Conservation (phyloP, 2,888 invertebrate genomes). For the Anoplius nigerrimus region DNA sequence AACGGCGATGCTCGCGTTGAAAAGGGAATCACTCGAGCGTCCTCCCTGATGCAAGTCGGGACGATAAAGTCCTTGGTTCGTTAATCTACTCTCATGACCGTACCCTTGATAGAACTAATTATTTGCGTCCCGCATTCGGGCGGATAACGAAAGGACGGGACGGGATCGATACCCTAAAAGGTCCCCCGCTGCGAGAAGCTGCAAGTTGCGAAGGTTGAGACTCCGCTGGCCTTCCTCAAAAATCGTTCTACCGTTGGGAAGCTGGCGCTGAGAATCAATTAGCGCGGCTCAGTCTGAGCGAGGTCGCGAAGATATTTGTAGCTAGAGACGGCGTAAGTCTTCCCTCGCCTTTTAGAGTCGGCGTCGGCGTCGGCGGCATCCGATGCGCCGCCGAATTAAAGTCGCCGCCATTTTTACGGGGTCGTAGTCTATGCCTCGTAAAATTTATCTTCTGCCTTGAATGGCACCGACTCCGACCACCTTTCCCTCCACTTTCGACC, state of each 20-base stretch:
- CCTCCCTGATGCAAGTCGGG: neutral
- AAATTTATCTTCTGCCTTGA: conserved; percentile 56
- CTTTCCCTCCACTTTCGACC: conserved; percentile 11
- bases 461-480: conserved; percentile 19
- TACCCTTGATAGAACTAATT: conserved; percentile 1
- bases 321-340: too few species aligned
- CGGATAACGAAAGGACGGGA: conserved; percentile 3
- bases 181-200: too few species aligned
- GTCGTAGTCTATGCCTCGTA: conserved; percentile 56
- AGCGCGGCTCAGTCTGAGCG: too few species aligned
- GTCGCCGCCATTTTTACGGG: conserved; percentile 58
- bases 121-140: conserved; percentile 5
- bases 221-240: too few species aligned
- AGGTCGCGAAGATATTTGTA: neutral
- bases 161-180: too few species aligned
- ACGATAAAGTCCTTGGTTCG: conserved; percentile 5
- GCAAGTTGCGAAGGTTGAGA: too few species aligned
- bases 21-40: conserved; percentile 2
- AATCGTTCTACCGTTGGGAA: too few species aligned
- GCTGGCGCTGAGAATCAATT: too few species aligned
- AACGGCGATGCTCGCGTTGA: neutral
- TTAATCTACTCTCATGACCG: conserved; percentile 3
- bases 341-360: neutral
- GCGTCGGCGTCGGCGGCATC: conserved; percentile 10
- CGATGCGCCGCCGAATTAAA: conserved; percentile 46